These are phyloP conservation scores for Chinchilla lanigera DNA, from an alignment of 2,113 vertebrate genomes.

Conservation along the genomic window DNA sequence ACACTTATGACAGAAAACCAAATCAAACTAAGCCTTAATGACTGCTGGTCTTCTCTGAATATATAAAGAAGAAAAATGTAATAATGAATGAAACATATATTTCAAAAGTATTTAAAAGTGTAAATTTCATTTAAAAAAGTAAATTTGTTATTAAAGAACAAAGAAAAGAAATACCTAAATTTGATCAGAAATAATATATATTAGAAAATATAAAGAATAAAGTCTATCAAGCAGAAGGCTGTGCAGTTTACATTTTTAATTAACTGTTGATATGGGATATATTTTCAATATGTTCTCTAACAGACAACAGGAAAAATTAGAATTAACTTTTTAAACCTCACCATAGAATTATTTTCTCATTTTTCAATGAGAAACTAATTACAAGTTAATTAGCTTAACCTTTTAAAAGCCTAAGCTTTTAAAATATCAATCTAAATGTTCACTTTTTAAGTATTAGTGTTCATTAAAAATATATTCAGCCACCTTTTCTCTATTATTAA, in stretches of 20 bases:
- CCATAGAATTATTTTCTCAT: slow-evolving; percentile 36
- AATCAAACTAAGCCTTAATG: slow-evolving; percentile 44
- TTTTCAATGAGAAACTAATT: background rate
- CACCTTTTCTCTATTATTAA: background rate
- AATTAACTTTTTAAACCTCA: slow-evolving; percentile 34
- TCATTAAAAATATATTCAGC: background rate
- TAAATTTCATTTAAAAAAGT: background rate
- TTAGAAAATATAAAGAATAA: background rate
- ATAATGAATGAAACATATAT: background rate
- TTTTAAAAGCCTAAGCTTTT: slow-evolving; percentile 22
- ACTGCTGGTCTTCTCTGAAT: slow-evolving; percentile 22
- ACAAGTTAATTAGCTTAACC: slow-evolving; percentile 21
- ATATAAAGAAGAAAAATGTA: background rate
- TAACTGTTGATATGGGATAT: background rate
- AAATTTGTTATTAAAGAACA: background rate
- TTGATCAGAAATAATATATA: slow-evolving; percentile 17
- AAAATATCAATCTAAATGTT: slow-evolving; percentile 25
- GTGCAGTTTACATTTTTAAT: background rate
- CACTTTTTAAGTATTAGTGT: background rate
- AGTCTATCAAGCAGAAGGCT: background rate
- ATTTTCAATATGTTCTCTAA: slow-evolving; percentile 23
- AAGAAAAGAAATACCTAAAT: background rate
- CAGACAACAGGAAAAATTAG: background rate
- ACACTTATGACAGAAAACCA: slow-evolving; percentile 74
- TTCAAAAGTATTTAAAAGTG: background rate